These are phyloP conservation scores for Drepana falcataria DNA, from an alignment of 2,888 invertebrate species.

Conservation along the genomic window DNA sequence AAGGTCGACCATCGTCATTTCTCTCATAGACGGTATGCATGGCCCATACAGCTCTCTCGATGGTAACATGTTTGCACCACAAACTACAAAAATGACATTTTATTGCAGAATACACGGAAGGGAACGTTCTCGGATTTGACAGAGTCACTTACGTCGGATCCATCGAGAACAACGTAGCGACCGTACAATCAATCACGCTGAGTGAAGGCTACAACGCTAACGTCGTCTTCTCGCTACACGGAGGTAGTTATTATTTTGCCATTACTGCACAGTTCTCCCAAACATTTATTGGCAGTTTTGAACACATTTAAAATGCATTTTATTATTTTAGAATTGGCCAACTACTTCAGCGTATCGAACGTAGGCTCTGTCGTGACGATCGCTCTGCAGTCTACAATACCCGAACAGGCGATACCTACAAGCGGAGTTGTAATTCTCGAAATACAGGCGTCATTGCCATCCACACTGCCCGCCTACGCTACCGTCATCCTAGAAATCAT, in stretches of 20 bases:
- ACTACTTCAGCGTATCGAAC: slow-evolving; percentile 12
- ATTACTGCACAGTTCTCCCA: too few species aligned
- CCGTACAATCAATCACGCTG: slow-evolving; percentile 21
- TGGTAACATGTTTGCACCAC: not conserved
- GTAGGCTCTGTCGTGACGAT: slow-evolving; percentile 14
- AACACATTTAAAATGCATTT: not conserved
- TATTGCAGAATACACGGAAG: slow-evolving; percentile 11
- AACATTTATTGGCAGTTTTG: too few species aligned
- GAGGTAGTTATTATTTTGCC: not conserved
- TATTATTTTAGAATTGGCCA: slow-evolving; percentile 16
- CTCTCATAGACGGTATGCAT: slow-evolving; percentile 13
- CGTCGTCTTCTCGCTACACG: slow-evolving; percentile 4
- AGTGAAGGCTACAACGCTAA: not conserved
- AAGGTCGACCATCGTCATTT: slow-evolving; percentile 17
- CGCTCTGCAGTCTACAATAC: slow-evolving; percentile 12
- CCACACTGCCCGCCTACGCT: slow-evolving; percentile 16
- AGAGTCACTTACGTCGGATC: slow-evolving; percentile 24
- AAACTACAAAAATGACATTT: not conserved
- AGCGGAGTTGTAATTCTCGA: slow-evolving; percentile 21
- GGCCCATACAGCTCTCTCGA: not conserved
- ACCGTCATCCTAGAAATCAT: slow-evolving; percentile 20
- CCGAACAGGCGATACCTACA: slow-evolving; percentile 16
- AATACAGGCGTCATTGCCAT: slow-evolving; percentile 19
- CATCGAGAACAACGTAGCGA: slow-evolving; percentile 10
- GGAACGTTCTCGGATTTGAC: slow-evolving; percentile 15